A percentile compares a stretch with the other conserved stretches of the same genome.
Conservation (phyloP, 2,888 invertebrate species). For the Polydrusus cervinus region DNA sequence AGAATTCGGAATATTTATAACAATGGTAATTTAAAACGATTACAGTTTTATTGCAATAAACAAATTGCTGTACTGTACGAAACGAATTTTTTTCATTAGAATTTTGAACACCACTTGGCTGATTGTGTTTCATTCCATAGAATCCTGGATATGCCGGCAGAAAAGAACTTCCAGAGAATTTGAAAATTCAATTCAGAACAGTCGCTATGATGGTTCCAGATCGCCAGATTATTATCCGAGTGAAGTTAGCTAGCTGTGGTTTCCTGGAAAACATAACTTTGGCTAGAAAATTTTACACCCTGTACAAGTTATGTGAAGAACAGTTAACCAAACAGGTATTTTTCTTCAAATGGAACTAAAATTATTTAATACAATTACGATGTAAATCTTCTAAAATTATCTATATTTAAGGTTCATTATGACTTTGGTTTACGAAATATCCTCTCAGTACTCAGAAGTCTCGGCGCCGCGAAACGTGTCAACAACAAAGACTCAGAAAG, state of each 20-base stretch:
- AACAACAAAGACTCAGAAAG: constrained; percentile 95
- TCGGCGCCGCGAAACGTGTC: constrained; percentile 93
- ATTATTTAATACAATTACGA: too few species aligned
- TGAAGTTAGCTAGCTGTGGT: constrained; percentile 96
- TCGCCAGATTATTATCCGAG: constrained; percentile 96
- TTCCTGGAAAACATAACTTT: constrained; percentile 96
- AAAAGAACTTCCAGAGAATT: constrained; percentile 96
- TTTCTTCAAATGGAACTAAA: too few species aligned
- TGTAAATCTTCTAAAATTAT: too few species aligned
- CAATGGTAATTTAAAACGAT: constrained; percentile 81
- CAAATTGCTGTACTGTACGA: too few species aligned
- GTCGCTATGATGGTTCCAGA: constrained; percentile 99
- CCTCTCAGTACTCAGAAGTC: constrained; percentile 91
- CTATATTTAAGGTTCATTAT: constrained; percentile 86
- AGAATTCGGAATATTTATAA: constrained; percentile 97
- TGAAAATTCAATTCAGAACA: constrained; percentile 97
- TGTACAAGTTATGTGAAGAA: constrained; percentile 97
- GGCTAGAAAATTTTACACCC: constrained; percentile 95
- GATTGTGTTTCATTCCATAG: constrained; percentile 71
- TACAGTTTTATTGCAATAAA: neutral
- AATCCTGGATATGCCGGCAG: constrained; percentile 98
- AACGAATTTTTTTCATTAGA: too few species aligned
- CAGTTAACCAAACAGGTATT: constrained; percentile 94
- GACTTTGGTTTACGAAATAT: constrained; percentile 98
- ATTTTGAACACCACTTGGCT: too few species aligned